These are phyloP conservation scores for Entosphenus tridentatus DNA, from an alignment of 2,113 vertebrate species.

Conservation along the genomic window DNA sequence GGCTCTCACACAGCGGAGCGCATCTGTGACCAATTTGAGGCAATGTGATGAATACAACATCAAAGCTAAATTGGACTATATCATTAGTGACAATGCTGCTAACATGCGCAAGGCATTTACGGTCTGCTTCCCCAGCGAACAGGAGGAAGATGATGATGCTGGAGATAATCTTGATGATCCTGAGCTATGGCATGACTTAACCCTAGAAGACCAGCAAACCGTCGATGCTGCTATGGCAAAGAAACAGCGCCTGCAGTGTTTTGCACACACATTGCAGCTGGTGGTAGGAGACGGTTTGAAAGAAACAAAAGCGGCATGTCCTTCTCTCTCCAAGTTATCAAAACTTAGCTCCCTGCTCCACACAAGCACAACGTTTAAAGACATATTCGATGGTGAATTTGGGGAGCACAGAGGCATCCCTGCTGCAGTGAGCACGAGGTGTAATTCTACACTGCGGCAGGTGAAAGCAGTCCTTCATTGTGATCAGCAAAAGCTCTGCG, in stretches of 20 bases:
- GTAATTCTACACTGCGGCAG: too few species aligned
- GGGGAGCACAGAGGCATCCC: too few species aligned
- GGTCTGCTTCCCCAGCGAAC: conserved; percentile 10
- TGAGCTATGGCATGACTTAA: too few species aligned
- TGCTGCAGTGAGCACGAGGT: conserved; percentile 6
- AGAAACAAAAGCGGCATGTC: too few species aligned
- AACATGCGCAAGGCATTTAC: conserved; percentile 13
- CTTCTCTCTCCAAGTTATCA: conserved; percentile 10
- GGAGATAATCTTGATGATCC: too few species aligned
- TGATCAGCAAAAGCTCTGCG: conserved; percentile 1
- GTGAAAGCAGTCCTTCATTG: background rate
- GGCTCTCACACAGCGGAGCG: conserved; percentile 10
- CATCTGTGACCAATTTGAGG: conserved; percentile 11
- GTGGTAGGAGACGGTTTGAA: too few species aligned
- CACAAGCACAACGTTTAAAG: conserved; percentile 7
- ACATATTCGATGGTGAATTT: too few species aligned
- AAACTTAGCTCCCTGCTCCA: conserved; percentile 10
- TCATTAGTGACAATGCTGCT: conserved; percentile 13
- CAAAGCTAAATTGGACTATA: conserved; percentile 10
- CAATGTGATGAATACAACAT: conserved; percentile 11
- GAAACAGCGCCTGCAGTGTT: too few species aligned
- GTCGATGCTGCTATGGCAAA: too few species aligned
- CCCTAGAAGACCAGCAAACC: too few species aligned
- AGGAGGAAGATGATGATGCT: too few species aligned
- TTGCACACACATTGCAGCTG: too few species aligned